These are phyloP conservation scores for Xylota sylvarum DNA, from an alignment of 2,888 invertebrate genomes.

Conservation along the genomic window DNA sequence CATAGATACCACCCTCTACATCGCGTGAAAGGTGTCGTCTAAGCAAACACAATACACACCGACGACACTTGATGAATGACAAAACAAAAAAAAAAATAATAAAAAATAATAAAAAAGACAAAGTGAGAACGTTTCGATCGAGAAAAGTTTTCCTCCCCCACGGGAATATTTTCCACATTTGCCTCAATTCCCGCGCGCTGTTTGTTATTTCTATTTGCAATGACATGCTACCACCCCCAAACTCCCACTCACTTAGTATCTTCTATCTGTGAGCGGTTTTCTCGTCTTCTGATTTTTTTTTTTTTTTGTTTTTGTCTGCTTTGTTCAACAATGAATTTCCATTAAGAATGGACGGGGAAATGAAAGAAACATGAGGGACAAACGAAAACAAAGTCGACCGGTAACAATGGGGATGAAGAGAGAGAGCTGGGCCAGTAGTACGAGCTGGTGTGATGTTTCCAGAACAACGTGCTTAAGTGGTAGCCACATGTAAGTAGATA, in stretches of 20 bases:
- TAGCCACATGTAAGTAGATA: slow-evolving; percentile 42
- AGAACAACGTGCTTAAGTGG: slow-evolving; percentile 67
- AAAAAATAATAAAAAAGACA: slow-evolving; percentile 9
- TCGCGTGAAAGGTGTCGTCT: slow-evolving; percentile 8
- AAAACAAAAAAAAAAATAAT: background rate
- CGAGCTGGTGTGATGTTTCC: slow-evolving; percentile 14
- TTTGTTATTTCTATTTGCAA: slow-evolving; percentile 19
- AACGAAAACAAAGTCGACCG: slow-evolving; percentile 53
- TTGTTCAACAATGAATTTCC: slow-evolving; percentile 67
- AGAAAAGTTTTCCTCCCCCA: slow-evolving; percentile 15
- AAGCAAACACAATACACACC: slow-evolving; percentile 23
- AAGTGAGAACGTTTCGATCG: slow-evolving; percentile 25
- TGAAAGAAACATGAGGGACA: background rate
- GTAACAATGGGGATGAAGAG: slow-evolving; percentile 13
- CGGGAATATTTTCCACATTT: slow-evolving; percentile 27
- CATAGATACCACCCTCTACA: slow-evolving; percentile 12
- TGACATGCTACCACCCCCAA: slow-evolving; percentile 21
- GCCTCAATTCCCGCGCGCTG: background rate
- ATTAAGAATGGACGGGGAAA: slow-evolving; percentile 43
- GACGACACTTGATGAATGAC: slow-evolving; percentile 51
- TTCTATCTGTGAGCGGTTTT: slow-evolving; percentile 15
- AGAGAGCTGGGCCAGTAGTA: background rate
- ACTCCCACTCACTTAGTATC: slow-evolving; percentile 4
- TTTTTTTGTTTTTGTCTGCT: slow-evolving; percentile 14
- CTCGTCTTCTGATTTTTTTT: background rate